A percentile compares a stretch with the other conserved stretches of the same genome.
Evolutionary conservation across 2,888 invertebrate genomes (phyloP).

Genomic region (Pammene aurita): DNA sequence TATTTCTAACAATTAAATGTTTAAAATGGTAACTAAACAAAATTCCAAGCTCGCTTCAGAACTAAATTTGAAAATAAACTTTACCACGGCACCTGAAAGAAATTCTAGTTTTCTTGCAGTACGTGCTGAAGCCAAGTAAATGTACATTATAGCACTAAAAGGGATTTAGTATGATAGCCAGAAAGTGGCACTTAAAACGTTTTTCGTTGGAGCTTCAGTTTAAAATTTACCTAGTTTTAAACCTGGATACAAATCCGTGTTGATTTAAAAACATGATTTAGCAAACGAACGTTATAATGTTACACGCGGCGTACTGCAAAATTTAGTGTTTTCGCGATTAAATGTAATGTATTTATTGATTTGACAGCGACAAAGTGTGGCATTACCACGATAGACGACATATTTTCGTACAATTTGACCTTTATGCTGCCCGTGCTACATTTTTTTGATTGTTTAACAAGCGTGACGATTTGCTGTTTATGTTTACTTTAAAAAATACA

Average conservation of each 20-base stretch:
- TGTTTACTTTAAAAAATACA: no score
- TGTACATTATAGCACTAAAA: background rate
- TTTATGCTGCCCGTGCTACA: no score
- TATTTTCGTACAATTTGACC: no score
- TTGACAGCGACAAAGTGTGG: no score
- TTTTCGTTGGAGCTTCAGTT: background rate
- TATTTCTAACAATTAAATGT: background rate
- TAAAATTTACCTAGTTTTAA: background rate
- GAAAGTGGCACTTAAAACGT: background rate
- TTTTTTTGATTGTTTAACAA: no score
- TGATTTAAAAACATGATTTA: background rate
- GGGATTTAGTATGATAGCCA: background rate
- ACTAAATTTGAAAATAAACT: slow-evolving; percentile 5
- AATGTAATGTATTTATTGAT: no score
- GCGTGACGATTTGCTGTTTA: no score
- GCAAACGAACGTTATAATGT: background rate
- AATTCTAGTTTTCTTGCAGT: background rate
- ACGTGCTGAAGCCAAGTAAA: background rate
- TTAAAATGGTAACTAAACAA: background rate
- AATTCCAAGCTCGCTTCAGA: background rate
- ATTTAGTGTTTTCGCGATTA: no score
- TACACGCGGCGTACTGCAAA: no score
- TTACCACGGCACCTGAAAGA: background rate
- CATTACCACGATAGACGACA: no score
- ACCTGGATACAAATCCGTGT: background rate